Evolutionary conservation across 2,888 invertebrate genomes (phyloP), one percentile per base, ranked within the genome.

Genomic region (Thecophora atra): DNA sequence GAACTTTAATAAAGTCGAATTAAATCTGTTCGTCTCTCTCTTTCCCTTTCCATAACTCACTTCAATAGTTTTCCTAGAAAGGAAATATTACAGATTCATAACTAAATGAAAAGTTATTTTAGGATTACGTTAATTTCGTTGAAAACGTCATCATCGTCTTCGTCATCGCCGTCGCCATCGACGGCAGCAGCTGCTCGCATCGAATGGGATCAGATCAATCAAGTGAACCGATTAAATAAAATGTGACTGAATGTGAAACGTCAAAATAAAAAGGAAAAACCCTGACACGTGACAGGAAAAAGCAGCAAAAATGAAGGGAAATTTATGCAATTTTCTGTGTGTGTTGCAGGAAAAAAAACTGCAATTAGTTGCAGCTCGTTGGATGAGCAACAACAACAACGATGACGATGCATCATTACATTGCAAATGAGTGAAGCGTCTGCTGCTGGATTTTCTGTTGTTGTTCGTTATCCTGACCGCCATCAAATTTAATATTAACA

Each of bases 271-370:
- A 24, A 19, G 21, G 24, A 21, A 21, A 58, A 24, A 15, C 8
- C 54, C 21, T 15, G 51, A n/a, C 51, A 19, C 21, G 54, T 21
- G 54, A 54, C 8, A 24, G 54, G 4, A 21, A 21, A 54, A 21
- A 7, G 3, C 21, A 56, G 56, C 13, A 19, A 56, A 56, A 19
- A 11, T n/a, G n/a, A n/a, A n/a, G n/a, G n/a, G n/a, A 21, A 24
- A 51, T 15, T 24, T 1, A 11, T 56, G 56, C 56, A 56, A 56
- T 15, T 21, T 26, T 56, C n/a, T n/a, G 13, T 66, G 15, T 66
- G 15, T 24, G 65, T 47, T 65, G 30, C 67, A 52, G 37, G 37
- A 54, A 54, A 54, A 67, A 56, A 30, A n/a, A n/a, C n/a, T n/a
- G n/a, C 54, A 19, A 52, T 65, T 65, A 65, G 65, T 26, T 26